Base-by-base conservation (phyloP, 30 jellyfish, hydroid and myxozoan species). In the Pseudorhiza aurosa region DNA sequence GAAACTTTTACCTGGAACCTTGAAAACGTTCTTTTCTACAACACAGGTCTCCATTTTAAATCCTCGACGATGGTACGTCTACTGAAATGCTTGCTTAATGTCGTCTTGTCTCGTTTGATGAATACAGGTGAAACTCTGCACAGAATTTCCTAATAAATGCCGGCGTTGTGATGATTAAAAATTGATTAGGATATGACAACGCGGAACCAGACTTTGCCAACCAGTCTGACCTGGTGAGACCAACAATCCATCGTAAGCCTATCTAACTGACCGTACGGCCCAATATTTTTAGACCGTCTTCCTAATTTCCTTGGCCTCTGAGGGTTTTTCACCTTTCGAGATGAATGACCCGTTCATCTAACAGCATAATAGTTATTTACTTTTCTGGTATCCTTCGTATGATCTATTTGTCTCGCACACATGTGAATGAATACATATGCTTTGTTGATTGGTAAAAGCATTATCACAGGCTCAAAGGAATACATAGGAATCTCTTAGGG, bases 1-100 rank as follows among this genome's bases (percentile, higher is more conserved):
- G 22, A 14, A 60, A 4, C 1, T 3, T 53, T 60, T 60, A 29
- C 75, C 51, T 28, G 75, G 75, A 1, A 60, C 75, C 30, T 60
- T 35, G 51, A 60, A 60, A 60, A 60, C 75, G 24, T 60, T 29
- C 75, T 60, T 60, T 39, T 29, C 30, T 14, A 60, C 75, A 60
- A 26, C 28, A 53, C 53, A 26, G 8, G 75, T 10, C 45, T 60
- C 75, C 75, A 60, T 60, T 3, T 8, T 29, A 6, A 7, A 8
- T 26, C 62, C 22, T 47, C n/a, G n/a, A n/a, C n/a, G n/a, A n/a
- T n/a, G n/a, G n/a, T n/a, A n/a, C n/a, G n/a, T n/a, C n/a, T n/a
- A n/a, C n/a, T n/a, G n/a, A n/a, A n/a, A n/a, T n/a, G n/a, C n/a
- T n/a, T n/a, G n/a, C n/a, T n/a, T n/a, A n/a, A n/a, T n/a, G 3